These are phyloP conservation scores for Dendronephthya gigantea DNA, from an alignment of 64 coral and sea anemone species.

Conservation along the genomic window DNA sequence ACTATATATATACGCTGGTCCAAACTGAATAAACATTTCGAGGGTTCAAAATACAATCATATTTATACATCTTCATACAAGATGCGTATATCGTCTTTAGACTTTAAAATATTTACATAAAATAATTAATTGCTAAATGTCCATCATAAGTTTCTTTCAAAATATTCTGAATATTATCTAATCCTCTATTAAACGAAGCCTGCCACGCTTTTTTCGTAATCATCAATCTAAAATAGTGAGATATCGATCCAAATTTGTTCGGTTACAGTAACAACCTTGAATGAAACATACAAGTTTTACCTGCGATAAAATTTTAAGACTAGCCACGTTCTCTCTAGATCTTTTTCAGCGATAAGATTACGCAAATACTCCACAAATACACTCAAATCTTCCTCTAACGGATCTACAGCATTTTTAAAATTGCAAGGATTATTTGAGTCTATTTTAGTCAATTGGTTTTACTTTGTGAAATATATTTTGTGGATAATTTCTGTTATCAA, in stretches of 20 bases:
- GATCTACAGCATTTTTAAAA: not conserved
- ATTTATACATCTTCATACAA: too few species aligned
- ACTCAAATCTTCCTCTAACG: not conserved
- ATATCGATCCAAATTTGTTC: not conserved
- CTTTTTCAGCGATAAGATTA: not conserved
- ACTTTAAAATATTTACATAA: not conserved
- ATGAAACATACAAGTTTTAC: not conserved
- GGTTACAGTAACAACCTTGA: not conserved
- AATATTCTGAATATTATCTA: not conserved
- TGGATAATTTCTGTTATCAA: not conserved
- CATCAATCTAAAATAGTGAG: not conserved
- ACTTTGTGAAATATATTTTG: too few species aligned
- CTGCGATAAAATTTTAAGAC: conserved; percentile 1
- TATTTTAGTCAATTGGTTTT: too few species aligned
- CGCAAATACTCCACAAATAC: not conserved
- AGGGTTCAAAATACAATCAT: too few species aligned
- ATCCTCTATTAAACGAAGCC: not conserved
- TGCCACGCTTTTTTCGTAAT: not conserved
- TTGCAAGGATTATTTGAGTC: not conserved
- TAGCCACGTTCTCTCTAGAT: conserved; percentile 2
- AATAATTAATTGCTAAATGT: not conserved
- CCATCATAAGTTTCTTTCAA: not conserved
- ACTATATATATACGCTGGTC: too few species aligned
- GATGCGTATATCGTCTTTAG: too few species aligned
- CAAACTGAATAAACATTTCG: too few species aligned